A percentile compares a stretch with the other conserved stretches of the same genome.
Conservation (phyloP, 2,113 vertebrate species). For the Cephalophus harveyi region DNA sequence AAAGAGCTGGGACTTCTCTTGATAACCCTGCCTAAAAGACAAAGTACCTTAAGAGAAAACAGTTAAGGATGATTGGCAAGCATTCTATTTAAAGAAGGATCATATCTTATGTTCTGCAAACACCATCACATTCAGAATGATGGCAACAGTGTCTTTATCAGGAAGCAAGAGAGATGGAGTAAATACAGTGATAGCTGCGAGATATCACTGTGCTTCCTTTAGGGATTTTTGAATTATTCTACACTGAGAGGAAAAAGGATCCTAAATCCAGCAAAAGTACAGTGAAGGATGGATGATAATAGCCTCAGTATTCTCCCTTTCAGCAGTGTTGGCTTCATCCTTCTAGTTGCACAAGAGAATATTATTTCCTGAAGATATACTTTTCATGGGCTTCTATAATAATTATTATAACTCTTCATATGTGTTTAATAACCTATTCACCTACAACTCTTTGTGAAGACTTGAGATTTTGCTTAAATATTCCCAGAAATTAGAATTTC, state of each 20-base stretch:
- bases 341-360: neutral
- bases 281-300: neutral
- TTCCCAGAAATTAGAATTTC: neutral
- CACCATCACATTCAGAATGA: neutral
- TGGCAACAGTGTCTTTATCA: conserved; percentile 43
- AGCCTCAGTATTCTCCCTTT: neutral
- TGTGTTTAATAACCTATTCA: neutral
- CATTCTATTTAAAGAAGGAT: conserved; percentile 29
- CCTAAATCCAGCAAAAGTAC: neutral
- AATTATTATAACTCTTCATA: neutral
- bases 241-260: neutral
- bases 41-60: conserved; percentile 22
- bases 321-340: neutral
- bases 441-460: neutral
- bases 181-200: conserved; percentile 9
- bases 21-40: conserved; percentile 55
- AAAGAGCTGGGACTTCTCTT: conserved; percentile 9
- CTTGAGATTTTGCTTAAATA: neutral
- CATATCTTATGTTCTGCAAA: conserved; percentile 26
- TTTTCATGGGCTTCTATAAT: neutral
- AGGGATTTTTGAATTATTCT: neutral
- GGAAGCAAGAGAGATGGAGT: conserved; percentile 28
- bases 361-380: neutral
- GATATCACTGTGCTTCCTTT: neutral
- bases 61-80: conserved; percentile 59